Conservation (phyloP, 2,113 vertebrate genomes). For the Aphelocoma coerulescens region DNA sequence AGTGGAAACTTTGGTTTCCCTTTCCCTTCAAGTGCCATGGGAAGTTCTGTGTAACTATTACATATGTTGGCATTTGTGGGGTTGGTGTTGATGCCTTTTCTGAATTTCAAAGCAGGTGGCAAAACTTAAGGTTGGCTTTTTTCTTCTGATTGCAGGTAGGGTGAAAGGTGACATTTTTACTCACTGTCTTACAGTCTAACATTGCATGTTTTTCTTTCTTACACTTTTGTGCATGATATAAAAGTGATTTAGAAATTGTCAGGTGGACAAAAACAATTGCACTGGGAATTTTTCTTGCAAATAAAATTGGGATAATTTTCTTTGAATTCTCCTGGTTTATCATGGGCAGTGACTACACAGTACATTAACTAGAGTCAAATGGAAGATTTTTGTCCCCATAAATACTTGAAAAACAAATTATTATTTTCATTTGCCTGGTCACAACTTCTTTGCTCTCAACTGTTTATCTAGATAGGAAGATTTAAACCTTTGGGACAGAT, state of each 20-base stretch:
- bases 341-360: background rate
- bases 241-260: background rate
- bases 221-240: background rate
- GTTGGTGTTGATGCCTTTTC: background rate
- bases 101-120: background rate
- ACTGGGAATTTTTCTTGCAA: background rate
- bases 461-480: background rate
- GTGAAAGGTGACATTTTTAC: background rate
- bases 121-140: background rate
- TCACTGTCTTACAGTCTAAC: background rate
- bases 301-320: background rate
- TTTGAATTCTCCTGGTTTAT: background rate
- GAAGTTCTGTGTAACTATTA: background rate
- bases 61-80: background rate
- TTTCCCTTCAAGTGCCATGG: background rate
- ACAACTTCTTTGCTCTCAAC: background rate
- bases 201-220: background rate
- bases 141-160: background rate
- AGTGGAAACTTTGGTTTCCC: background rate
- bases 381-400: background rate
- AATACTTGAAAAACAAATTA: background rate
- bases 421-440: background rate
- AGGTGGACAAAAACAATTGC: background rate
- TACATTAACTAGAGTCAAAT: background rate
- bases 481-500: background rate